phyloP scores from a whole-genome alignment of 2,888 invertebrate genomes.

The Epirrita christyi region DNA sequence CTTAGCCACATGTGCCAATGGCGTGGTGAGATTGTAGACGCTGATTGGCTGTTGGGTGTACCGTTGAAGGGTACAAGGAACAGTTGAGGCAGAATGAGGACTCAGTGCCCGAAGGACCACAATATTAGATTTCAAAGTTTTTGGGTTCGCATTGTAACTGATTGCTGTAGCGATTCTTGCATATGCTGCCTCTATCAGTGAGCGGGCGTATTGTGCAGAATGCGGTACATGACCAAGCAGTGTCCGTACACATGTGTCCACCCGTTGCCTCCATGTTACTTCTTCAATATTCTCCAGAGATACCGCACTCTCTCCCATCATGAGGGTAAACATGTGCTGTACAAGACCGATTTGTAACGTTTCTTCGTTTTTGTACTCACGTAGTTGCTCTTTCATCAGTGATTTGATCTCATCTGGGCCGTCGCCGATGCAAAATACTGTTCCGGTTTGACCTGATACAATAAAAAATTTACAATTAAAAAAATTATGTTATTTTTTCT shows the following conservation, averaged over 20 bases:
- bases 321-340: conserved; percentile 56
- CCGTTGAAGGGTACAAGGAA: conserved; percentile 23
- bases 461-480: too few relatives aligned
- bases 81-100: conserved; percentile 7
- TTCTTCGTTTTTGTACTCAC: conserved; percentile 43
- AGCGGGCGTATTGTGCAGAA: conserved; percentile 59
- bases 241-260: conserved; percentile 48
- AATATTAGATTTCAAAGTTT: conserved; percentile 46
- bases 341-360: conserved; percentile 54
- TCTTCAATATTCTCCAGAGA: conserved; percentile 36
- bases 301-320: conserved; percentile 37
- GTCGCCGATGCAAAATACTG: conserved; percentile 60
- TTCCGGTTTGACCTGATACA: conserved; percentile 53
- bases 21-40: conserved; percentile 44
- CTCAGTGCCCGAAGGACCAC: conserved; percentile 46
- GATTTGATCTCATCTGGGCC: conserved; percentile 51
- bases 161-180: conserved; percentile 43
- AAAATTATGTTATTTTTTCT: too few relatives aligned
- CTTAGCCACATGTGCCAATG: conserved; percentile 17
- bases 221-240: conserved; percentile 55
- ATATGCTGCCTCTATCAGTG: conserved; percentile 52
- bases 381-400: conserved; percentile 47
- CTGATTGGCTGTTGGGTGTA: conserved; percentile 45
- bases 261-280: conserved; percentile 45
- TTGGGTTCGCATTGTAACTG: conserved; percentile 31